Conservation (phyloP, 2,113 vertebrate genomes). For the Clarias macrocephalus region DNA sequence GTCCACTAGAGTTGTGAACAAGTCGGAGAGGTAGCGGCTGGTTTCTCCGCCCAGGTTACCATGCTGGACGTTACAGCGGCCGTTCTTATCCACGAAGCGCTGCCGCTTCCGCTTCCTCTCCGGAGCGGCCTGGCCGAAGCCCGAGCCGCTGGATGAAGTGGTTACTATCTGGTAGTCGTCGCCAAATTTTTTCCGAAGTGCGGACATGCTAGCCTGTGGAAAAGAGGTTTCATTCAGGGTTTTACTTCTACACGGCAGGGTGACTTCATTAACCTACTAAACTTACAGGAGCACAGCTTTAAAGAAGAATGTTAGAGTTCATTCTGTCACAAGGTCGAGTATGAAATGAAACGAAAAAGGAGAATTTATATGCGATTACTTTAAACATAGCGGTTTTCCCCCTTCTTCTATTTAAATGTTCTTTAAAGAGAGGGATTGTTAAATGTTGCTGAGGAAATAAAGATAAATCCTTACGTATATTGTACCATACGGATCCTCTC, state of each 20-base stretch:
- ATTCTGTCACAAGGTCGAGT: neutral
- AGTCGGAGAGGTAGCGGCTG: slow-evolving; percentile 95
- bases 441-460: neutral
- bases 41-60: slow-evolving; percentile 97
- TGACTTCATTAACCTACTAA: neutral
- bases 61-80: slow-evolving; percentile 97
- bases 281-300: neutral
- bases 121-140: slow-evolving; percentile 81
- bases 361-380: neutral
- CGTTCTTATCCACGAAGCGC: slow-evolving; percentile 99
- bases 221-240: slow-evolving; percentile 50
- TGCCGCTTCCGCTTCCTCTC: slow-evolving; percentile 93
- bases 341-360: neutral
- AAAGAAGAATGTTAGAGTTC: neutral
- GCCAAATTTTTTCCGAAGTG: slow-evolving; percentile 97
- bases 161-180: slow-evolving; percentile 98
- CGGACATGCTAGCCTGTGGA: slow-evolving; percentile 88
- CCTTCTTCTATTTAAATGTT: neutral
- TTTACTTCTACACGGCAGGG: neutral
- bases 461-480: slow-evolving; percentile 35
- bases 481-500: slow-evolving; percentile 29
- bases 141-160: slow-evolving; percentile 91
- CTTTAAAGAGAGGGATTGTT: neutral
- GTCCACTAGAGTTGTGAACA: slow-evolving; percentile 98
- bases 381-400: neutral